Evolutionary conservation across 2,888 invertebrate species (phyloP), one percentile per base, ranked within the genome.

Genomic region (Mythimna vitellina): DNA sequence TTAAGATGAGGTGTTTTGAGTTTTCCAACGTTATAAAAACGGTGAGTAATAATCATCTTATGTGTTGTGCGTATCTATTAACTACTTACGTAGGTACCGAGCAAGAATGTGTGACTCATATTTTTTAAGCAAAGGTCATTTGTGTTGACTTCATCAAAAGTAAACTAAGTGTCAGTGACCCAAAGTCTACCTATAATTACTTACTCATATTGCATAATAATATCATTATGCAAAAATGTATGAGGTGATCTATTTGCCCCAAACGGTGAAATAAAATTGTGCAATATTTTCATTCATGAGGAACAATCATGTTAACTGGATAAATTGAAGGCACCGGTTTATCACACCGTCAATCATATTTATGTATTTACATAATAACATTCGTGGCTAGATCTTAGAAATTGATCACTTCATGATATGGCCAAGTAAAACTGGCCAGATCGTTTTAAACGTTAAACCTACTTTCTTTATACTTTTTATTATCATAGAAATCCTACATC

Each of bases 141-240:
- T 14, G 22, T 17, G 35, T 10, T 35, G 25, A 14, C 14, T n/a
- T 65, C 14, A 53, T n/a, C 7, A 38, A 51, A 25, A n/a, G 9
- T 14, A 6, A 25, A 25, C 51, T 9, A 5, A 46, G 38, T 35
- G 22, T 51, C 65, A 25, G 3, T 56, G 1, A n/a, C 14, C 32
- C 29, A 53, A 20, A 32, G 42, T 35, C 17, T n/a, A n/a, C 10
- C 0, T 4, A 5, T 57, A 57, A 22, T 1, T 54, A 14, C 53
- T 14, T n/a, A 53, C 14, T 54, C 25, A 25, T 54, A 25, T 67
- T 49, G 32, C 49, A 25, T 35, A 51, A 68, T 20, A 14, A 14
- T 51, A 72, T 29, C 29, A 46, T 64, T 54, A 14, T 54, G 73
- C 32, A 62, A 71, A 57, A 57, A n/a, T 57, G 12, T 51, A n/a